A percentile compares a stretch with the other conserved stretches of the same genome.
Evolutionary conservation across 2,888 invertebrate species (phyloP).

Genomic region (Periphyllus acericola): DNA sequence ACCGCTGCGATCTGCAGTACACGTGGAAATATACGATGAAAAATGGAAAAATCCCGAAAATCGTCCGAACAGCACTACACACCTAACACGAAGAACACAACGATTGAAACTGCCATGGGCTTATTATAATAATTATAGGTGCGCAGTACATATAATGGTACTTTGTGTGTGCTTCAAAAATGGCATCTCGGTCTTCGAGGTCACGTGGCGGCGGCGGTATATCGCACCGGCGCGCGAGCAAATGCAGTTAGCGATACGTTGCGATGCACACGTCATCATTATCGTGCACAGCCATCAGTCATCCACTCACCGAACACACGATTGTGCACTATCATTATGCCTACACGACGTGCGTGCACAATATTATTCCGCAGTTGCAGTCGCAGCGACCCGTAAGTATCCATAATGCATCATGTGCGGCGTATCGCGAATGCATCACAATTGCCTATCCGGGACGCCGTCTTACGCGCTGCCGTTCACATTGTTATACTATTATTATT

Average conservation of each 20-base stretch:
- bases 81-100: no score
- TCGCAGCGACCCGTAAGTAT: background rate
- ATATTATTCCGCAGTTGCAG: background rate
- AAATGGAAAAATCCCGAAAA: no score
- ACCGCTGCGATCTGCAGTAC: no score
- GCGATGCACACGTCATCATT: background rate
- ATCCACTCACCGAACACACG: background rate
- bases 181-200: background rate
- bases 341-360: background rate
- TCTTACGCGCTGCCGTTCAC: background rate
- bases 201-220: background rate
- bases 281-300: background rate
- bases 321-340: background rate
- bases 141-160: no score
- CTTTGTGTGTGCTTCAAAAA: background rate
- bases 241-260: background rate
- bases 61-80: no score
- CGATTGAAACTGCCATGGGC: no score
- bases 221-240: background rate
- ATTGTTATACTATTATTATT: no score
- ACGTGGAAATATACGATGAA: background rate
- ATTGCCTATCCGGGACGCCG: constrained; percentile 41
- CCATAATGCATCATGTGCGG: background rate
- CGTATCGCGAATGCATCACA: constrained; percentile 18
- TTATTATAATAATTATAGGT: no score